Evolutionary conservation across 2,113 vertebrate genomes (phyloP), one percentile per base, ranked within the genome.

Genomic region (Asarcornis scutulata): DNA sequence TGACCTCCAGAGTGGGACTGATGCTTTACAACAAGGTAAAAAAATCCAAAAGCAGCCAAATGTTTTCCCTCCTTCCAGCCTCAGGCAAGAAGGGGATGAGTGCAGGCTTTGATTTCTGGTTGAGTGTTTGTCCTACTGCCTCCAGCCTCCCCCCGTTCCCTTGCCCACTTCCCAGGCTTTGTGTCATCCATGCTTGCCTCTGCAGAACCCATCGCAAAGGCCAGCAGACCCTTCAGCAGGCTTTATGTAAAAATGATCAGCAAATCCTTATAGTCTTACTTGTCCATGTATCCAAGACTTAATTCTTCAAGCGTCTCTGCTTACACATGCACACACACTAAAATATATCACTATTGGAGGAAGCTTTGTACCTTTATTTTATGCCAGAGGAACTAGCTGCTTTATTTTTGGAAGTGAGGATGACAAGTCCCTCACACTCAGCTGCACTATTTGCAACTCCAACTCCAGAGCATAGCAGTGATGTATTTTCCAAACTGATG

Each of bases 11-110:
- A 48, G 44, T 12, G 22, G 23, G 62, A 72, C 27, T 82, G 48
- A 81, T 73, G 67, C 59, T 80, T 87, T 44, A 10, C 38, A 48
- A 71, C 10, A 89, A 95, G 91, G 93, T 96, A 79, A 88, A 85
- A 81, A 64, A 68, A 25, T 6, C 0, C 15, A 15, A 46, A 56
- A 76, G 2, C 11, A 58, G 29, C 18, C n/a, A 59, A 64, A 50
- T 18, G 4, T 80, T 86, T 90, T 59, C 31, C 29, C 40, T 55
- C 6, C 34, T 58, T 91, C 1, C 2, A 32, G 9, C 18, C 50
- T 88, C 36, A 69, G 32, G 48, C 26, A 73, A 79, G 50, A 79
- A 53, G 18, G 63, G 23, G 27, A 44, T 38, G 36, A 71, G 40
- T 40, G 27, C 44, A 59, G 36, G 31, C 38, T 48, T 15, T 60